These are phyloP conservation scores for Zeus faber DNA, from an alignment of 2,113 vertebrate species.

Conservation along the genomic window DNA sequence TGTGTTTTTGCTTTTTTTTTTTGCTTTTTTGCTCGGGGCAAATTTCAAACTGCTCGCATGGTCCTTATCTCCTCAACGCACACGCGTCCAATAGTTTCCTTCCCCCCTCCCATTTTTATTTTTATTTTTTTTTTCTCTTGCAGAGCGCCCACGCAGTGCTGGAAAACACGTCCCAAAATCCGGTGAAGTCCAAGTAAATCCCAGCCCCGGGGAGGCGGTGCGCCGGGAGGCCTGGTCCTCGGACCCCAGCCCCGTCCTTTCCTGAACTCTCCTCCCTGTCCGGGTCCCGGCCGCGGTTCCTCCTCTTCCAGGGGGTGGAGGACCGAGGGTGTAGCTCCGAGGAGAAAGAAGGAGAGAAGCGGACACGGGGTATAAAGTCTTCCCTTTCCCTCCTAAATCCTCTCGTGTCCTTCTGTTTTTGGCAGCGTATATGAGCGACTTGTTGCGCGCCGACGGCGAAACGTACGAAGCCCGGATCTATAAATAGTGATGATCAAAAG, in stretches of 20 bases:
- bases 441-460: slow-evolving; percentile 72
- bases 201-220: slow-evolving; percentile 23
- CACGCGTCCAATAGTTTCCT: slow-evolving; percentile 14
- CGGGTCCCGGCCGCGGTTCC: slow-evolving; percentile 60
- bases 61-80: slow-evolving; percentile 28
- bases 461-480: slow-evolving; percentile 60
- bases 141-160: slow-evolving; percentile 6
- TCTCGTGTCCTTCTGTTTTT: too few species aligned
- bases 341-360: slow-evolving; percentile 45
- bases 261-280: slow-evolving; percentile 76
- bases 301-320: slow-evolving; percentile 51
- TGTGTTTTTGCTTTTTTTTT: too few species aligned
- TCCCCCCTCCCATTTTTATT: too few species aligned
- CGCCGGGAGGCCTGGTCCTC: slow-evolving; percentile 72
- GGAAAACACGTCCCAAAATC: background rate
- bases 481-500: slow-evolving; percentile 71
- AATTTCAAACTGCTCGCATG: too few species aligned
- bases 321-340: slow-evolving; percentile 31
- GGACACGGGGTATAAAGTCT: slow-evolving; percentile 39
- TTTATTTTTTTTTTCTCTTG: too few species aligned
- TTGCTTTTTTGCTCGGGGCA: too few species aligned
- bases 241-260: slow-evolving; percentile 79
- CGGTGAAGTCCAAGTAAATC: background rate
- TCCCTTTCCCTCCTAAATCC: slow-evolving; percentile 37
- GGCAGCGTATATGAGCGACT: slow-evolving; percentile 66